These are phyloP conservation scores for Cheilosia vulpina DNA, from an alignment of 2,888 invertebrate species.

Conservation along the genomic window DNA sequence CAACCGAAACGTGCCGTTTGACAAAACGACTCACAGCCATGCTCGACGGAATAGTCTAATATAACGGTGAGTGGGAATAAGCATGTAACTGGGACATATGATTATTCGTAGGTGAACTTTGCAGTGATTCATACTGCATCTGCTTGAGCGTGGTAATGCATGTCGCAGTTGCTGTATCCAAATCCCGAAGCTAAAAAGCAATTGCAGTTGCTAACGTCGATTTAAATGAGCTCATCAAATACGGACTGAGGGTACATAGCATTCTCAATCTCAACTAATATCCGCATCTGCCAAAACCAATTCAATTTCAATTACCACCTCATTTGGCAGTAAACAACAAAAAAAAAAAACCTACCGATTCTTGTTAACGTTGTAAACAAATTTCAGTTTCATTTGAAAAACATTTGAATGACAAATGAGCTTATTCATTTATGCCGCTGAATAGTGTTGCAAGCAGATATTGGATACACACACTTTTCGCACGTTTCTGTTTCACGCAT, in stretches of 20 bases:
- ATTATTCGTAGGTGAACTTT: not conserved
- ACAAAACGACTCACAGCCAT: not conserved
- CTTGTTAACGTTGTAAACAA: not conserved
- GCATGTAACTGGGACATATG: not conserved
- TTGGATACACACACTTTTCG: not conserved
- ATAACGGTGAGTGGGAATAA: not conserved
- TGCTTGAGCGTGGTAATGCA: no score
- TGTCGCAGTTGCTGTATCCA: no score
- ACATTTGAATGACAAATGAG: not conserved
- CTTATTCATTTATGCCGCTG: not conserved
- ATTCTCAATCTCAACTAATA: no score
- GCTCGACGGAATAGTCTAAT: not conserved
- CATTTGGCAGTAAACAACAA: no score
- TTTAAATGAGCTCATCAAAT: no score
- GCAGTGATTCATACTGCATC: no score
- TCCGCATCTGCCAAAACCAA: no score
- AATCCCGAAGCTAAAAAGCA: no score
- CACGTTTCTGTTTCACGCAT: not conserved
- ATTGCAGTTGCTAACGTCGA: no score
- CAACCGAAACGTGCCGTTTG: not conserved
- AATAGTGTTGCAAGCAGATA: not conserved
- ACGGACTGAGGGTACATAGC: no score
- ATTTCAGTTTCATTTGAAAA: not conserved
- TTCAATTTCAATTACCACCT: no score
- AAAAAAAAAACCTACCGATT: no score